These are phyloP conservation scores for Drusus annulatus DNA, from an alignment of 1,140 invertebrate genomes.

Conservation along the genomic window DNA sequence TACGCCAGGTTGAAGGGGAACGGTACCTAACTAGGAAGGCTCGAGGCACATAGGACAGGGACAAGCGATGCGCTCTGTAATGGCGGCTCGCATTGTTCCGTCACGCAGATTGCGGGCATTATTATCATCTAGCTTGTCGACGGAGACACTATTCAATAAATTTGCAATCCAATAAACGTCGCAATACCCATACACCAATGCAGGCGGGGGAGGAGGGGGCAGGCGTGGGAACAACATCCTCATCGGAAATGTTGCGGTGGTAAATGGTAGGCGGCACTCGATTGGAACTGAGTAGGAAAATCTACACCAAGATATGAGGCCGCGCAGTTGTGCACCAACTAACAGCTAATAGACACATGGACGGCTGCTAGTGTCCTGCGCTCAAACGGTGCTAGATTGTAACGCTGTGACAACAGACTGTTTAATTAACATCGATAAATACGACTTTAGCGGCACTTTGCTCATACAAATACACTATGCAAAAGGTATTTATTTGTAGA, in stretches of 20 bases:
- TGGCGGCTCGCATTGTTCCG: conserved; percentile 31
- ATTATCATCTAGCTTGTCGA: conserved; percentile 32
- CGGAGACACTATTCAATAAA: conserved; percentile 35
- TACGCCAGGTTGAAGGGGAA: neutral
- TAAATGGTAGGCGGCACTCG: conserved; percentile 17
- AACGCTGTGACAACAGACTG: neutral
- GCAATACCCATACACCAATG: conserved; percentile 4
- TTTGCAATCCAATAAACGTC: conserved; percentile 39
- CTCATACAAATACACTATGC: too few relatives aligned
- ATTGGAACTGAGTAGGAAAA: conserved; percentile 18
- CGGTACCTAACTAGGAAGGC: neutral
- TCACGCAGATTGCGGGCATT: conserved; percentile 35
- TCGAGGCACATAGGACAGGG: neutral
- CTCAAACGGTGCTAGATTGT: conserved; percentile 4
- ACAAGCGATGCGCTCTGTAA: conserved; percentile 13
- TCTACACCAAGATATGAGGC: conserved; percentile 15
- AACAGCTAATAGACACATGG: neutral
- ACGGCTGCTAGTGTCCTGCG: neutral
- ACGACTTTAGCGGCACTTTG: too few relatives aligned
- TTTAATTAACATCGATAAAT: conserved; percentile 19
- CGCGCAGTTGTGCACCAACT: neutral
- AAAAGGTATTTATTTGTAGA: too few relatives aligned
- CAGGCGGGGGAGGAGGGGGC: neutral
- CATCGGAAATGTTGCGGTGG: conserved; percentile 33
- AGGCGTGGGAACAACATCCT: conserved; percentile 40